Conservation (phyloP, 2,888 invertebrate species). For the Buathra laborator region DNA sequence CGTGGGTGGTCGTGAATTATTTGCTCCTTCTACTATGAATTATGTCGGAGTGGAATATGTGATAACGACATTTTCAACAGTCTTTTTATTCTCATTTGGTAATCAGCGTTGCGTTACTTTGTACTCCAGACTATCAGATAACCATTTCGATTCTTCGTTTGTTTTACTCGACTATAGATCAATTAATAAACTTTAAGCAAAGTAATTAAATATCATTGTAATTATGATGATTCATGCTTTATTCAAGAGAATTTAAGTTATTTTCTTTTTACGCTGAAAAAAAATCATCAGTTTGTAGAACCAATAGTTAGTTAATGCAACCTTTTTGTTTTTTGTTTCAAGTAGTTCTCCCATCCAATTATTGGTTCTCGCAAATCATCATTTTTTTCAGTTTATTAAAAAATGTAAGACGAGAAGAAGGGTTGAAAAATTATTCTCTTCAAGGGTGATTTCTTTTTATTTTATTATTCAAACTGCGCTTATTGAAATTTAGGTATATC, state of each 20-base stretch:
- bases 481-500: neutral
- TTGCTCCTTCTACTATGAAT: constrained; percentile 47
- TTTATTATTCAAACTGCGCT: neutral
- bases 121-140: neutral
- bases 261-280: neutral
- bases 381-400: neutral
- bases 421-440: neutral
- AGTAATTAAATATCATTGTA: neutral
- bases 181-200: neutral
- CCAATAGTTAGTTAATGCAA: too few species aligned
- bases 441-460: neutral
- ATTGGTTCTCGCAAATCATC: neutral
- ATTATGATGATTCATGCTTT: neutral
- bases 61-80: constrained; percentile 49
- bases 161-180: neutral
- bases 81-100: constrained; percentile 37
- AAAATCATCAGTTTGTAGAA: neutral
- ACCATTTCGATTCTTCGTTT: neutral
- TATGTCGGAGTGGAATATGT: constrained; percentile 35
- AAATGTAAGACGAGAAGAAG: neutral
- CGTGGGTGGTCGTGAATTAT: constrained; percentile 65
- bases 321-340: too few species aligned
- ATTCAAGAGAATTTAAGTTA: neutral
- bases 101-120: neutral
- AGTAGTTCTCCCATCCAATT: too few species aligned